phyloP scores from a whole-genome alignment of 2,113 vertebrate genomes.

The Otus sunia region DNA sequence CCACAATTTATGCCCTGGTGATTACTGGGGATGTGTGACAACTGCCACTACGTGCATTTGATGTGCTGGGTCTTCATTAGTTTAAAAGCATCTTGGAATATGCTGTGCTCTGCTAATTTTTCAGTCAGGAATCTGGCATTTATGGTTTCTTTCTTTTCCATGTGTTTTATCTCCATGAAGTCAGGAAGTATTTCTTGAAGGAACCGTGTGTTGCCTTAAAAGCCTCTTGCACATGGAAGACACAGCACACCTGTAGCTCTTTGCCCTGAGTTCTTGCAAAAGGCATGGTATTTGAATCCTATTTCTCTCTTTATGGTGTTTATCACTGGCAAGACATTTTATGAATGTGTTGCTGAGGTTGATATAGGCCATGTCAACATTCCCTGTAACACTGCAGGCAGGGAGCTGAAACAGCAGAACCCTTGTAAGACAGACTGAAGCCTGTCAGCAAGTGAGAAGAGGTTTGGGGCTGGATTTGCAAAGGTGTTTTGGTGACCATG shows the following conservation, averaged over 20 bases:
- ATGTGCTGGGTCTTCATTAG: background rate
- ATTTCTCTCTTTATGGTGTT: background rate
- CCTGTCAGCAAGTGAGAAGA: background rate
- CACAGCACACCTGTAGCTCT: background rate
- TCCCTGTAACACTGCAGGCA: background rate
- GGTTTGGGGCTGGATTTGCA: background rate
- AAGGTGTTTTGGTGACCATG: background rate
- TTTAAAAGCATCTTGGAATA: background rate
- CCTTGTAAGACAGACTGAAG: background rate
- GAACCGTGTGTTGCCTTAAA: background rate
- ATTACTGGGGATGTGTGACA: background rate
- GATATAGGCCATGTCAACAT: fast-evolving
- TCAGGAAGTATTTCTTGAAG: background rate
- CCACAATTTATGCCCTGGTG: background rate
- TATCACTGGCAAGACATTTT: background rate
- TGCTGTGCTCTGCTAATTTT: background rate
- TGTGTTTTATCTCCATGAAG: background rate
- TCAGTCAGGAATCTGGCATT: too few relatives aligned
- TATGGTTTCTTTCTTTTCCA: background rate
- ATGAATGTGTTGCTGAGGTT: background rate
- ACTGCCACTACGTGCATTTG: background rate
- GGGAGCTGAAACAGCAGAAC: background rate
- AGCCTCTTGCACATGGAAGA: background rate
- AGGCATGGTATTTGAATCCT: background rate
- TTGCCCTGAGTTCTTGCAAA: background rate